These are phyloP conservation scores for Nephrotoma guestfalica DNA, from an alignment of 2,888 invertebrate genomes.

Conservation along the genomic window DNA sequence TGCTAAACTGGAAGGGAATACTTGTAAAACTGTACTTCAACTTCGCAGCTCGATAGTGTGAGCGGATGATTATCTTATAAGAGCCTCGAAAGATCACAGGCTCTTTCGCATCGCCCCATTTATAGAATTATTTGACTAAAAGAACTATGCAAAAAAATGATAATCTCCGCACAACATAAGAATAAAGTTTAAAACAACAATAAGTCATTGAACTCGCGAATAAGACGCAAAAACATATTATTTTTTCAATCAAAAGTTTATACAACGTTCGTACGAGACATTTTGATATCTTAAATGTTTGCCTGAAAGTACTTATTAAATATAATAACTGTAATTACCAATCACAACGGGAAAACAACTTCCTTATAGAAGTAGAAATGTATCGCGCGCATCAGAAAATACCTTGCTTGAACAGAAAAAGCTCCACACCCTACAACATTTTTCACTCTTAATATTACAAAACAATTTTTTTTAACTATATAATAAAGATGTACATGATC, in stretches of 20 bases:
- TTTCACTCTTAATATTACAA: no score
- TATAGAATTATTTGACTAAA: no score
- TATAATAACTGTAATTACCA: neutral
- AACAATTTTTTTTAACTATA: neutral
- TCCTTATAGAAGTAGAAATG: neutral
- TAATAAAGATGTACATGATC: neutral
- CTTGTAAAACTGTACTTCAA: no score
- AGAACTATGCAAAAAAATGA: neutral
- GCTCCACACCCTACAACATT: neutral
- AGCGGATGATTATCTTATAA: no score
- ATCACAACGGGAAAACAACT: neutral
- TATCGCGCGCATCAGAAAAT: neutral
- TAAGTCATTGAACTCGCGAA: neutral
- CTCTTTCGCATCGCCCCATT: no score
- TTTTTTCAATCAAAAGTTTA: neutral
- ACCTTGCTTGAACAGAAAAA: neutral
- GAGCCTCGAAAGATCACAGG: no score
- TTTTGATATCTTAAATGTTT: neutral
- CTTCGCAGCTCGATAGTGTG: no score
- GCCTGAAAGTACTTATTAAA: neutral
- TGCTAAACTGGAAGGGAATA: no score
- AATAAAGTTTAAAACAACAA: neutral
- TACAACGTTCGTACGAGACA: neutral
- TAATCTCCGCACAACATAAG: neutral
- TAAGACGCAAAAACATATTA: neutral